These are phyloP conservation scores for Contarinia nasturtii DNA, from an alignment of 1,140 invertebrate species.

Conservation along the genomic window DNA sequence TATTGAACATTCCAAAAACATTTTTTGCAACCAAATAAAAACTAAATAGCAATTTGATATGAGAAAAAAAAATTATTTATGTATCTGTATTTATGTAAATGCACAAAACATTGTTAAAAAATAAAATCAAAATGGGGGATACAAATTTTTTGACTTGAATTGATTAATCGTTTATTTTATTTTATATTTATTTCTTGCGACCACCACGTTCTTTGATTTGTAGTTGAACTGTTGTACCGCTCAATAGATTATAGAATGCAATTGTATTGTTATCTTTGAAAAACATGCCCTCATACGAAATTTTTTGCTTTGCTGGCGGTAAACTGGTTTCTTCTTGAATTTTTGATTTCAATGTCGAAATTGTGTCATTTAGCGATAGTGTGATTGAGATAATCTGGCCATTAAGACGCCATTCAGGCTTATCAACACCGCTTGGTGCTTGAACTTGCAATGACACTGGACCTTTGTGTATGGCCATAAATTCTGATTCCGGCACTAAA, in stretches of 20 bases:
- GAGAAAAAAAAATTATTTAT: too few relatives aligned
- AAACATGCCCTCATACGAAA: constrained; percentile 57
- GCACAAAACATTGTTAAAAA: too few relatives aligned
- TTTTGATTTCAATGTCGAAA: constrained; percentile 73
- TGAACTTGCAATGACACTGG: constrained; percentile 59
- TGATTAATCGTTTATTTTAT: too few relatives aligned
- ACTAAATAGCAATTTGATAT: too few relatives aligned
- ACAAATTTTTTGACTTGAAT: too few relatives aligned
- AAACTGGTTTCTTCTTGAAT: constrained; percentile 79
- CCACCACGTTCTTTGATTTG: constrained; percentile 95
- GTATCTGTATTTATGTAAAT: too few relatives aligned
- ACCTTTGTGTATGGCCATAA: constrained; percentile 27
- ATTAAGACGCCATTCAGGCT: constrained; percentile 90
- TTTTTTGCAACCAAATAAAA: too few relatives aligned
- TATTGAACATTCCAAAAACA: too few relatives aligned
- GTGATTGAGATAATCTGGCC: constrained; percentile 72
- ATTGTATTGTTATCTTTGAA: constrained; percentile 92
- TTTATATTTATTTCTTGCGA: constrained; percentile 89
- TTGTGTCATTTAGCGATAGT: constrained; percentile 58
- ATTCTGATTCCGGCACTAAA: constrained; percentile 62
- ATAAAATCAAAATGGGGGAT: too few relatives aligned
- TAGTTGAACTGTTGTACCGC: constrained; percentile 66
- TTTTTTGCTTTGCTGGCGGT: constrained; percentile 94
- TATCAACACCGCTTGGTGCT: constrained; percentile 69
- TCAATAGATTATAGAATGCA: constrained; percentile 87